phyloP scores from a whole-genome alignment of 2,113 vertebrate genomes.

The Pelobates fuscus region DNA sequence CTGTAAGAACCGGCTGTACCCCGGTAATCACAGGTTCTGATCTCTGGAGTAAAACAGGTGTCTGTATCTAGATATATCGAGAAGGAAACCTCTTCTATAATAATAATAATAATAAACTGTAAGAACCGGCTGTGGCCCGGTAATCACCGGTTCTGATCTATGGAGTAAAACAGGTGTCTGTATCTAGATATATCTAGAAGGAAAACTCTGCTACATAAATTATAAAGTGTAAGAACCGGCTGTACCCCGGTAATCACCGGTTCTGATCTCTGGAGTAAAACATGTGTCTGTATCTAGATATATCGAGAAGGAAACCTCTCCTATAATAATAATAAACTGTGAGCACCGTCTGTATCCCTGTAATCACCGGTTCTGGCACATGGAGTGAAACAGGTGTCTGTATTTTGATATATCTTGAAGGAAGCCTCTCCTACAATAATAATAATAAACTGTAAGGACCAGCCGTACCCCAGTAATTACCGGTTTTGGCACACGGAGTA shows the following conservation, averaged over 20 bases:
- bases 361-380: neutral
- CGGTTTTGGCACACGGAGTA: neutral
- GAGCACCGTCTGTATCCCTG: neutral
- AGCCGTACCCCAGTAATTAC: neutral
- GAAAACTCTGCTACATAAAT: too few relatives aligned
- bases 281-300: slow-evolving; percentile 65
- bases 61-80: slow-evolving; percentile 40
- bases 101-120: too few relatives aligned
- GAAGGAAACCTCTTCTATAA: neutral
- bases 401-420: slow-evolving; percentile 47
- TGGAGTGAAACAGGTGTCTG: slow-evolving; percentile 65
- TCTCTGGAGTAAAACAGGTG: slow-evolving; percentile 64
- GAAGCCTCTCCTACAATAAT: too few relatives aligned
- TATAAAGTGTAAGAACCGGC: neutral
- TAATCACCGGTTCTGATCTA: neutral
- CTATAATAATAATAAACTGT: neutral
- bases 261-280: slow-evolving; percentile 23
- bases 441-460: neutral
- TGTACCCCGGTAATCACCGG: neutral
- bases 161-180: slow-evolving; percentile 65
- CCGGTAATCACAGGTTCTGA: neutral
- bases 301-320: neutral
- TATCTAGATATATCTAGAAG: slow-evolving; percentile 46
- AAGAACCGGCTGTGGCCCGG: neutral
- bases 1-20: neutral